These are phyloP conservation scores for Xenopus laevis DNA, from an alignment of 2,113 vertebrate genomes.

Conservation along the genomic window DNA sequence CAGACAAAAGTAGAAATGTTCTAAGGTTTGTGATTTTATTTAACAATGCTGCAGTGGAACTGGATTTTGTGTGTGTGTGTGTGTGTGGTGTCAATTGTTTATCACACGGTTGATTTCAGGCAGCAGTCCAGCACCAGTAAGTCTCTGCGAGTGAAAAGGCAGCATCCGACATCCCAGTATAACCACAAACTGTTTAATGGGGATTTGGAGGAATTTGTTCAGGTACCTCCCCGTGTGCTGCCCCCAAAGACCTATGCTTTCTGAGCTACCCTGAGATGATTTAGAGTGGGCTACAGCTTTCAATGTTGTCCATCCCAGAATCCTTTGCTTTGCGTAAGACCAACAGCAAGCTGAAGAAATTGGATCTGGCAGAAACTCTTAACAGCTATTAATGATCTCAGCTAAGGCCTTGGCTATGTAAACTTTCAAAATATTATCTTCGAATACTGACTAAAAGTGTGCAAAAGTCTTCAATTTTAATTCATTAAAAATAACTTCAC, in stretches of 20 bases:
- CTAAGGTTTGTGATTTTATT: not conserved
- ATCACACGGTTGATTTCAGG: conserved; percentile 45
- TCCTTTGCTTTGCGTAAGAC: not conserved
- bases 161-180: conserved; percentile 71
- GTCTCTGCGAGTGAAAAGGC: conserved; percentile 43
- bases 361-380: too few relatives aligned
- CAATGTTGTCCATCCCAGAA: conserved; percentile 3
- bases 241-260: conserved; percentile 5
- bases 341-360: too few relatives aligned
- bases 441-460: too few relatives aligned
- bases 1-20: too few relatives aligned
- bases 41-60: not conserved
- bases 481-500: too few relatives aligned
- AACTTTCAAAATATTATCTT: too few relatives aligned
- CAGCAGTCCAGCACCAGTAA: conserved; percentile 40
- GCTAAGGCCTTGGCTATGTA: too few relatives aligned
- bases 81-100: conserved; percentile 33
- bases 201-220: conserved; percentile 76
- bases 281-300: not conserved
- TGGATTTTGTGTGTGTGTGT: conserved; percentile 11
- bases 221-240: conserved; percentile 62
- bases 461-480: too few relatives aligned
- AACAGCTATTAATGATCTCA: not conserved
- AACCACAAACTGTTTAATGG: conserved; percentile 80
- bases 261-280: conserved; percentile 17